Conservation (phyloP, 2,888 invertebrate genomes). For the Aspidiotus destructor region DNA sequence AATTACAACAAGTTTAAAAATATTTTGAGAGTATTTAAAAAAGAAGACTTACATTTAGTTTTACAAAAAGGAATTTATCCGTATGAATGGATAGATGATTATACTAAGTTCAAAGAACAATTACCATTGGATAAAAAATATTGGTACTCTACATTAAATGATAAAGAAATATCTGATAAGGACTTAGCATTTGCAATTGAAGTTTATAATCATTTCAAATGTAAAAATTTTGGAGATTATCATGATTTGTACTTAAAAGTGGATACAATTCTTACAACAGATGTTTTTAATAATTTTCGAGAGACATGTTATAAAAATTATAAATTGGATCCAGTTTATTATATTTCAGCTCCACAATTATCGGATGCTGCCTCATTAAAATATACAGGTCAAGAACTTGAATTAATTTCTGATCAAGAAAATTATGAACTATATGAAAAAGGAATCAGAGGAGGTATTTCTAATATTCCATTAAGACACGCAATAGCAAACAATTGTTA, state of each 20-base stretch:
- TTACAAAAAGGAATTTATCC: slow-evolving; percentile 5
- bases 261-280: slow-evolving; percentile 7
- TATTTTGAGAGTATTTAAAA: slow-evolving; percentile 6
- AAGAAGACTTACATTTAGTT: slow-evolving; percentile 8
- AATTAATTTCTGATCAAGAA: slow-evolving; percentile 11
- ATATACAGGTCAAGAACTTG: slow-evolving; percentile 18
- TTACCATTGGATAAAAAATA: not conserved
- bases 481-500: slow-evolving; percentile 6
- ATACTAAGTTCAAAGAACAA: slow-evolving; percentile 6
- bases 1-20: slow-evolving; percentile 12
- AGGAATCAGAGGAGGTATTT: slow-evolving; percentile 14
- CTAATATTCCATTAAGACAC: slow-evolving; percentile 10
- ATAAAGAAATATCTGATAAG: slow-evolving; percentile 15
- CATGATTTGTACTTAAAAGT: slow-evolving; percentile 8
- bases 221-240: slow-evolving; percentile 16
- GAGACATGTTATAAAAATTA: slow-evolving; percentile 12
- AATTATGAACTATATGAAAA: slow-evolving; percentile 11
- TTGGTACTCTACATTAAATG: slow-evolving; percentile 1
- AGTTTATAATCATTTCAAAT: slow-evolving; percentile 15
- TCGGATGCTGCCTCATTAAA: slow-evolving; percentile 13
- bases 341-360: slow-evolving; percentile 14
- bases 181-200: slow-evolving; percentile 12
- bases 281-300: slow-evolving; percentile 15
- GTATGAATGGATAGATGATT: slow-evolving; percentile 14
- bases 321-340: slow-evolving; percentile 12